A percentile compares a stretch with the other conserved stretches of the same genome.
Conservation (phyloP, 2,113 vertebrate species). For the Cyanoramphus novaezelandiae region DNA sequence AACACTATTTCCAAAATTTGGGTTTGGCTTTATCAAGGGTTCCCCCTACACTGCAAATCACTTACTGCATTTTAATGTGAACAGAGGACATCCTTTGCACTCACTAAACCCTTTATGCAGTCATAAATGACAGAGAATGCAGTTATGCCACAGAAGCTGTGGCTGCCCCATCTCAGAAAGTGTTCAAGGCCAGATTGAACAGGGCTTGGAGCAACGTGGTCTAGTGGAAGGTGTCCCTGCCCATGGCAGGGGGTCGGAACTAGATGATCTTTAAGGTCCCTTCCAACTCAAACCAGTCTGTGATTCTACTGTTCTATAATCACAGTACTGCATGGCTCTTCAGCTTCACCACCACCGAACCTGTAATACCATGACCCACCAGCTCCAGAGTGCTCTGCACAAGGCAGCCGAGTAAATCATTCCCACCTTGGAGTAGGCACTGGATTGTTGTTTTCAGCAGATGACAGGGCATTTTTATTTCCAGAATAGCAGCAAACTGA, state of each 20-base stretch:
- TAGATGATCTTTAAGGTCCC: background rate
- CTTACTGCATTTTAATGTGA: background rate
- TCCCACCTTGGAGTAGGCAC: background rate
- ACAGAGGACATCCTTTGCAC: background rate
- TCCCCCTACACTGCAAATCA: background rate
- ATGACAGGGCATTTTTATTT: background rate
- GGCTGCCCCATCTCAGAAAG: background rate
- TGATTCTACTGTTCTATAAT: background rate
- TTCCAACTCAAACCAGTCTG: background rate
- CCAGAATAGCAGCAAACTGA: background rate
- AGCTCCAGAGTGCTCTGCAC: background rate
- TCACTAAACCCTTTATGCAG: background rate
- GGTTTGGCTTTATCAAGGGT: background rate
- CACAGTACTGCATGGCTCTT: background rate
- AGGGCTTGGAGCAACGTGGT: background rate
- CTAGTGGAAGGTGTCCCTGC: background rate
- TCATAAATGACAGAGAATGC: background rate
- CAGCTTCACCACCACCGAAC: background rate
- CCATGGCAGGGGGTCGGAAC: background rate
- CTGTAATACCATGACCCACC: rapidly evolving
- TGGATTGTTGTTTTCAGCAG: background rate
- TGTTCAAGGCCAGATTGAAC: background rate
- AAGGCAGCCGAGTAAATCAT: background rate
- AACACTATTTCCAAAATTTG: background rate
- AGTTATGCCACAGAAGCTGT: background rate